These are phyloP conservation scores for Burhinus oedicnemus DNA, from an alignment of 2,113 vertebrate genomes.

Conservation along the genomic window DNA sequence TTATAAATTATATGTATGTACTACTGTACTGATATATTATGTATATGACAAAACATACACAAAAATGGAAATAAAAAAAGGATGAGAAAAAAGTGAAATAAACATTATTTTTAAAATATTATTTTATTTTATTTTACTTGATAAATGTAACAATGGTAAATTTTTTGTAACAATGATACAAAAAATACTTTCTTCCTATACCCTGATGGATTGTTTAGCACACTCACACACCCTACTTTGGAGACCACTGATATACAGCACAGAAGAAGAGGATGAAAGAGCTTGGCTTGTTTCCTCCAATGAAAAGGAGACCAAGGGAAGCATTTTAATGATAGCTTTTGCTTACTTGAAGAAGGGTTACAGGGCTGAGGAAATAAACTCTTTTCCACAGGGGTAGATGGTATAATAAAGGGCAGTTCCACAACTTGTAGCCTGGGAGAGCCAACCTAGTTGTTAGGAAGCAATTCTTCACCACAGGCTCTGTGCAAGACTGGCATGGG, in stretches of 20 bases:
- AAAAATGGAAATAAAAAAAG: not conserved
- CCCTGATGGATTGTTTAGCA: not conserved
- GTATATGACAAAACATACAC: not conserved
- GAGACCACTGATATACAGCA: not conserved
- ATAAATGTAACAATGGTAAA: too few species aligned
- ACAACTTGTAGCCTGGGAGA: not conserved
- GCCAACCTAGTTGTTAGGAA: not conserved
- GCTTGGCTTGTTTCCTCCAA: not conserved
- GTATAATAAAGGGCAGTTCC: not conserved
- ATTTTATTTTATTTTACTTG: not conserved
- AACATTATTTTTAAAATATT: not conserved
- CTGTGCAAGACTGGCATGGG: not conserved
- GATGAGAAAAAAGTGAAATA: not conserved
- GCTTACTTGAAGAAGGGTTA: not conserved
- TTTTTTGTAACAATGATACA: too few species aligned
- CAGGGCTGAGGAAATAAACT: not conserved
- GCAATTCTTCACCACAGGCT: not conserved
- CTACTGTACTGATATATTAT: not conserved
- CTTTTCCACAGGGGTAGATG: not conserved
- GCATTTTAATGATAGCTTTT: not conserved
- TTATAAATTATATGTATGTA: not conserved
- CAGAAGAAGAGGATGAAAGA: not conserved
- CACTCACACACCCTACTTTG: fast-evolving
- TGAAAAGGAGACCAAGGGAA: not conserved
- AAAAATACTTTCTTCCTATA: not conserved